Base-by-base conservation (phyloP, 2,113 vertebrate species). In the Pica pica region DNA sequence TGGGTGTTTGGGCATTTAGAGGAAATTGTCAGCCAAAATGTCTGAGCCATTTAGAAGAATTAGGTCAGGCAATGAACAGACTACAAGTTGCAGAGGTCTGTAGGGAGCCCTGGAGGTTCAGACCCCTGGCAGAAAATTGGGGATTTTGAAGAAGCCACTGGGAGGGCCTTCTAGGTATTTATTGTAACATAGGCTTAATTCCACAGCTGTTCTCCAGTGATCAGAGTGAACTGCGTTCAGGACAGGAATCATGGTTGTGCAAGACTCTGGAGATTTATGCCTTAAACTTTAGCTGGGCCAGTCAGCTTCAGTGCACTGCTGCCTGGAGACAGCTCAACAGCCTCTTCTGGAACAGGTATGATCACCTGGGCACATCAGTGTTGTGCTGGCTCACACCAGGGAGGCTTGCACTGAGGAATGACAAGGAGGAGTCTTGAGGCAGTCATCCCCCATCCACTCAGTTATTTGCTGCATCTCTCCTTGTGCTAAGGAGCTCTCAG, bases 21-120 rank as follows among this genome's bases (percentile, higher is more conserved):
- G 60, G 52, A 78, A 94, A 90, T 94, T 87, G 24, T 94, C 94
- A 93, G 86, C 91, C 86, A 93, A 87, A 92, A 84, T 89, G 68
- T 68, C 71, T 63, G 76, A 90, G 86, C 83, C 52, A 37, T 89
- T 94, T 52, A 89, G 76, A 86, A 81, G 60, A 92, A 89, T 87
- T 83, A 87, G 76, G 89, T 93, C 89, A 87, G 73, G 59, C 37
- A 84, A 8, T 30, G 61, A 92, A 23, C 49, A 91, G 71, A 18
- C 61, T 95, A 37, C 70, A 50, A 65, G 88, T 44, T 1, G 0
- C 53, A 60, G 44, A 23, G 44, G 16, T 68, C 44, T 79, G 31
- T 19, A 46, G 57, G 33, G 42, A 91, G 41, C 61, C 22, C 17
- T 69, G 39, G 71, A 61, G 31, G 16, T 74, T 91, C 60, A 30